phyloP scores from a whole-genome alignment of 2,797 vertebrate species.

The Gymnodraco acuticeps region DNA sequence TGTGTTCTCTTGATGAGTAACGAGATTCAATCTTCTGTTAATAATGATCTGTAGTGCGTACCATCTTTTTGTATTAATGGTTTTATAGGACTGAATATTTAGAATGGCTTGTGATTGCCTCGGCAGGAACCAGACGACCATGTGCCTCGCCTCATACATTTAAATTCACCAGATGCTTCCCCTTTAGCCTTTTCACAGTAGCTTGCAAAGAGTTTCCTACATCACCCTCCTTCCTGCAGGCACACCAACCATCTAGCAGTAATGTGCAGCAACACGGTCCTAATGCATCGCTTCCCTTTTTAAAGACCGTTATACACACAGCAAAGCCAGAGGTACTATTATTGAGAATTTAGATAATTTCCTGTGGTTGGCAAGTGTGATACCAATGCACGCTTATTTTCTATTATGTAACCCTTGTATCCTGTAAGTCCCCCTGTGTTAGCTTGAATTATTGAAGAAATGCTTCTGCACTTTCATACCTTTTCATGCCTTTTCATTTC shows the following conservation, averaged over 20 bases:
- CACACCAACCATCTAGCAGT: background rate
- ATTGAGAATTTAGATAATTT: background rate
- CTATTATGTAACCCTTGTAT: conserved; percentile 1
- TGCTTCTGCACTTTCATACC: no score
- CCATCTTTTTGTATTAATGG: background rate
- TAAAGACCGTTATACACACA: background rate
- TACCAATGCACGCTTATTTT: background rate
- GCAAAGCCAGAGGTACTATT: background rate
- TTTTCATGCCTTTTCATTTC: no score
- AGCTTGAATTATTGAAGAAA: no score
- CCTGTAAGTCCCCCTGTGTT: no score
- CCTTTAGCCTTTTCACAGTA: background rate
- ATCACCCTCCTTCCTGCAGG: background rate
- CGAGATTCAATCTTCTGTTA: conserved; percentile 8
- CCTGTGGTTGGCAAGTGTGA: background rate
- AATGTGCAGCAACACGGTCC: background rate
- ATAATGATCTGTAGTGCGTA: background rate
- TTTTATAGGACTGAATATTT: conserved; percentile 13
- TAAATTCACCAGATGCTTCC: background rate
- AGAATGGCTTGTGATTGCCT: background rate
- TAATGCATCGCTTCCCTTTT: background rate
- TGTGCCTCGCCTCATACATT: background rate
- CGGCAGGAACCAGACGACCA: conserved; percentile 7
- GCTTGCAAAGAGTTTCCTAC: background rate
- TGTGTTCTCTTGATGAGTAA: conserved; percentile 19